A percentile compares a stretch with the other conserved stretches of the same genome.
phyloP scores from a whole-genome alignment of 2,113 vertebrate species.

The Narcine bancroftii region DNA sequence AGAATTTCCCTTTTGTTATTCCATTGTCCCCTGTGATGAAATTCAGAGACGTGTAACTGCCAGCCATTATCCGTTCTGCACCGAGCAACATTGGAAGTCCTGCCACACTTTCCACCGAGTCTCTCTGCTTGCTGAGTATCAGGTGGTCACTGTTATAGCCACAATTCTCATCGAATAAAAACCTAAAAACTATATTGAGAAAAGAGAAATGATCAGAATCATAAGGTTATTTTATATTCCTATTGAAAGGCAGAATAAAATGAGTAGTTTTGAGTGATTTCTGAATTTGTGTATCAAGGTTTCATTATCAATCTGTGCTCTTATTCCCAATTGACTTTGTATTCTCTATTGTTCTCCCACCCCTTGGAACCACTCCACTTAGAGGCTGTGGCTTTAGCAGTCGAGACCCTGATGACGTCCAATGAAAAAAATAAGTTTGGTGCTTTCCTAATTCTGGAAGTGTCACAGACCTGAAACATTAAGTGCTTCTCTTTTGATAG shows the following conservation, averaged over 20 bases:
- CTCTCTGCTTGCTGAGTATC: conserved; percentile 65
- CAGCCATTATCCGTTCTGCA: conserved; percentile 79
- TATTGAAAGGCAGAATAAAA: not conserved
- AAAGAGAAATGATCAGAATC: not conserved
- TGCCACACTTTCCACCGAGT: conserved; percentile 79
- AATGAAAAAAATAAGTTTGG: too few species aligned
- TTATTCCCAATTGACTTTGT: too few species aligned
- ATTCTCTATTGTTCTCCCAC: too few species aligned
- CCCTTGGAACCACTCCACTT: too few species aligned
- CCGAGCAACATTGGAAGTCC: conserved; percentile 74
- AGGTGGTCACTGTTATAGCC: conserved; percentile 82
- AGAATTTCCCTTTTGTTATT: conserved; percentile 82
- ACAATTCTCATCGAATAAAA: conserved; percentile 90
- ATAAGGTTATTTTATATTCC: not conserved
- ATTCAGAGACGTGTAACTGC: conserved; percentile 77
- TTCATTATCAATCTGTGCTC: not conserved
- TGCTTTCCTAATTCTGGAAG: too few species aligned
- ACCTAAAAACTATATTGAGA: conserved; percentile 68
- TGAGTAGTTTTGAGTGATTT: not conserved
- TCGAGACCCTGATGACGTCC: too few species aligned
- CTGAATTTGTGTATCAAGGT: not conserved
- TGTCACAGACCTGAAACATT: too few species aligned
- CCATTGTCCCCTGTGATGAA: conserved; percentile 86
- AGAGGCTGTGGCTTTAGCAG: too few species aligned
- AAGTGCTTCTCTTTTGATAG: too few species aligned